Base-by-base conservation (phyloP, 2,888 invertebrate species). In the Pediacus dermestoides region DNA sequence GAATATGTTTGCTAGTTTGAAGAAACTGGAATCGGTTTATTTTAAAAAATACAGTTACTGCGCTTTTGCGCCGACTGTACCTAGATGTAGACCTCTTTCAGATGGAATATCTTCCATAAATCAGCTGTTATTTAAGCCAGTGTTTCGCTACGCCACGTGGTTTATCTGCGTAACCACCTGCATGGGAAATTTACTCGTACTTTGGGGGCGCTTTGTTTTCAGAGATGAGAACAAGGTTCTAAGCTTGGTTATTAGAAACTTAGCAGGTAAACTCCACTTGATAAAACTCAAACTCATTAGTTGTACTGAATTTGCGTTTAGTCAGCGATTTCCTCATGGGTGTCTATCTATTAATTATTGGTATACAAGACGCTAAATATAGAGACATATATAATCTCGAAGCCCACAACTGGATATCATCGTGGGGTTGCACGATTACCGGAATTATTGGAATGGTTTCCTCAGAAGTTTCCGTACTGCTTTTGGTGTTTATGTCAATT, bases 301-400 rank as follows among this genome's bases (percentile, higher is more conserved):
- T 7, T n/a, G 21, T 18, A n/a, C 21, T 18, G 21, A 18, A 7
- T 18, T 18, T 18, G 21, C 21, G 6, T 18, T 18, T 18, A 18
- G 74, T 77, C 14, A 77, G 82, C 7, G 83, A 83, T 57, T 70
- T 81, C 51, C 61, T 83, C 30, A 83, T 83, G 80, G 82, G 82
- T 3, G 58, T 82, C 36, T 84, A 84, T 61, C 66, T 84, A 44
- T 56, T 78, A 23, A 71, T 76, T 22, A 77, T 84, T 50, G 82
- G 77, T 1, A 62, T 74, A 9, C 74, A 77, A 52, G 83, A 84
- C 58, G 59, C 70, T 21, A 71, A 73, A 33, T 81, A 71, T 56
- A 69, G 81, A 2, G 71, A 74, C 42, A 70, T 68, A 33, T 84
- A 81, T 60, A 74, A 78, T 47, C 64, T 65, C 47, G 69, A 75